Conservation (phyloP, 2,888 invertebrate genomes). For the Tridacna gigas region DNA sequence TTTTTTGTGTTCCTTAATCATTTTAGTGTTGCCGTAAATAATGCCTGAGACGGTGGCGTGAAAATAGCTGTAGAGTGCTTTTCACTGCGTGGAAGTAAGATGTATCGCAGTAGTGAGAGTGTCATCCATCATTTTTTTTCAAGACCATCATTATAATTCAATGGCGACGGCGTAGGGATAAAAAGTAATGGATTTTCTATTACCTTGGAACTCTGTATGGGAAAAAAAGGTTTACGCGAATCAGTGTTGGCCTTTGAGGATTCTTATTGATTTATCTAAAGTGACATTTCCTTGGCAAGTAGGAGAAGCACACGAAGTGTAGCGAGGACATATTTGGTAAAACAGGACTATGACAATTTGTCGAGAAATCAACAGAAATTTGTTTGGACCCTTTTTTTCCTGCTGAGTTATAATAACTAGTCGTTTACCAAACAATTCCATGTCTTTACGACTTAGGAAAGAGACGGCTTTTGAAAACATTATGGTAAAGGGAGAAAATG, state of each 20-base stretch:
- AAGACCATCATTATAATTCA: slow-evolving; percentile 4
- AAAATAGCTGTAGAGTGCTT: slow-evolving; percentile 12
- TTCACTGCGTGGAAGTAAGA: slow-evolving; percentile 9
- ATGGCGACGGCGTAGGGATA: slow-evolving; percentile 24
- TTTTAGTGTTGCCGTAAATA: slow-evolving; percentile 9
- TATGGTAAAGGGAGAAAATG: no score
- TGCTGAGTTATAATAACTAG: no score
- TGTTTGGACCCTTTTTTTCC: no score
- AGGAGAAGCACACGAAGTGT: neutral
- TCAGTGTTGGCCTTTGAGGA: slow-evolving; percentile 11
- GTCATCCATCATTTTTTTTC: slow-evolving; percentile 24
- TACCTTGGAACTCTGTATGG: slow-evolving; percentile 18
- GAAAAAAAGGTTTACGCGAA: slow-evolving; percentile 6
- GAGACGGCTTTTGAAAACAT: no score
- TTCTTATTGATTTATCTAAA: slow-evolving; percentile 27
- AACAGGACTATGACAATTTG: no score
- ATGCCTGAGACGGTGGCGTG: slow-evolving; percentile 19
- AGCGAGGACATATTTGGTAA: no score
- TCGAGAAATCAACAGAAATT: no score
- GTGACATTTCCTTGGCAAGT: slow-evolving; percentile 12
- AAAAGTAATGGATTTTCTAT: slow-evolving; percentile 35
- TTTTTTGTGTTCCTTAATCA: neutral
- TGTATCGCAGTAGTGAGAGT: neutral
- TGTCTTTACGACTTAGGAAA: no score
- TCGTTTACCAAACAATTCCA: no score